Percentiles rank a stretch among this genome's conserved stretches.
Evolutionary conservation across 1,140 invertebrate genomes (phyloP).

Genomic region (Camponotus vicinus): DNA sequence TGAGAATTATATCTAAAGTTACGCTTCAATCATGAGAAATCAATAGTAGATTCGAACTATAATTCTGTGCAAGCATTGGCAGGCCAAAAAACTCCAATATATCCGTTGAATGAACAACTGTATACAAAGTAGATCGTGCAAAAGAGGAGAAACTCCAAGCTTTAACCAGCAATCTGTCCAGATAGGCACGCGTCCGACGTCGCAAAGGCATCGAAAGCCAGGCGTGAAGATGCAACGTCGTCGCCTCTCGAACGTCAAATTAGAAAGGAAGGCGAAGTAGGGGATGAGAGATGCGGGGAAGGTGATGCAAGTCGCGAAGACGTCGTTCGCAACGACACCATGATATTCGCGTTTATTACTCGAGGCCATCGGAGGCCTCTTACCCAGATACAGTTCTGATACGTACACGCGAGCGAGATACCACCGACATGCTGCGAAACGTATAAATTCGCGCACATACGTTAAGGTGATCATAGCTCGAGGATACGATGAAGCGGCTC

Average conservation of each 20-base stretch:
- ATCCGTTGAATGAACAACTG: conserved; percentile 22
- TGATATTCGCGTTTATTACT: conserved; percentile 38
- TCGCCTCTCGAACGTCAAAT: conserved; percentile 58
- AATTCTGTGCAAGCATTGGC: not conserved
- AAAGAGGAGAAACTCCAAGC: not conserved
- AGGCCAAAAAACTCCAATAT: not conserved
- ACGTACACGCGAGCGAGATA: not conserved
- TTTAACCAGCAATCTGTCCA: not conserved
- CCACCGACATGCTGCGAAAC: conserved; percentile 44
- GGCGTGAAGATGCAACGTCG: conserved; percentile 49
- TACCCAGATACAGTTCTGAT: conserved; percentile 53
- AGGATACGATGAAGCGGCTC: conserved; percentile 57
- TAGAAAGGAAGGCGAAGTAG: conserved; percentile 23
- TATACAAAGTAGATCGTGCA: not conserved
- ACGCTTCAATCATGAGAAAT: not conserved
- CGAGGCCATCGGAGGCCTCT: conserved; percentile 34
- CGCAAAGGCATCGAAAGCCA: conserved; percentile 9
- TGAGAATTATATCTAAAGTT: not conserved
- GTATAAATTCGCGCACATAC: conserved; percentile 66
- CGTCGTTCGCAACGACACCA: conserved; percentile 51
- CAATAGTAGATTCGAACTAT: not conserved
- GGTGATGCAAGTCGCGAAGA: conserved; percentile 35
- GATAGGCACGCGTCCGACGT: conserved; percentile 49
- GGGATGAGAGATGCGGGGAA: not conserved
- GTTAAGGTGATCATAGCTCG: conserved; percentile 64